Conservation (phyloP, 2,797 vertebrate genomes). For the Toxotes lorentzi region DNA sequence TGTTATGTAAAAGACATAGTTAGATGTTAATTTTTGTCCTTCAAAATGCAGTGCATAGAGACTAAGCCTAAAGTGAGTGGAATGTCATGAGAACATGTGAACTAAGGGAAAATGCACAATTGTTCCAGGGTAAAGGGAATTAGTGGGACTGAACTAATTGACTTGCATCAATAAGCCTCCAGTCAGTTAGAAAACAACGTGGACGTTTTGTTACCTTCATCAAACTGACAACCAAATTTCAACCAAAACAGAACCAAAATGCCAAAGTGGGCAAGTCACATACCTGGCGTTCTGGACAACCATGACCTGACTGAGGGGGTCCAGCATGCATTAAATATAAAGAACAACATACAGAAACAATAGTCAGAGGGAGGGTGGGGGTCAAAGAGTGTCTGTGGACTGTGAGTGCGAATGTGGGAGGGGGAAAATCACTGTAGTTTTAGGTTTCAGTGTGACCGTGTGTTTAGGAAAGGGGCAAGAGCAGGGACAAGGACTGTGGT, state of each 20-base stretch:
- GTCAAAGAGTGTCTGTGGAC: conserved; percentile 60
- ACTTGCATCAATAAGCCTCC: conserved; percentile 36
- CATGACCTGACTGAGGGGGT: conserved; percentile 99
- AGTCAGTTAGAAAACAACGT: conserved; percentile 37
- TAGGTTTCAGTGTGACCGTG: conserved; percentile 22
- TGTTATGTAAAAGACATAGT: conserved; percentile 49
- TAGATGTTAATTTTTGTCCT: conserved; percentile 44
- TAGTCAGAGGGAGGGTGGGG: conserved; percentile 80
- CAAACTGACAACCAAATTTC: conserved; percentile 70
- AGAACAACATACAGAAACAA: conserved; percentile 88
- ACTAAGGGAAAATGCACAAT: conserved; percentile 39
- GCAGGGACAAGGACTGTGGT: conserved; percentile 40
- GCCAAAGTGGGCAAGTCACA: conserved; percentile 83
- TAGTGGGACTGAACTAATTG: conserved; percentile 53
- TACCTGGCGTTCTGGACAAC: conserved; percentile 99
- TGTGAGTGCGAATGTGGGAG: conserved; percentile 46
- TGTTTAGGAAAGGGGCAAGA: conserved; percentile 43
- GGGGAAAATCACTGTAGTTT: conserved; percentile 29
- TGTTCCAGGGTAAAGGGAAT: conserved; percentile 47
- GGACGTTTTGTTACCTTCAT: conserved; percentile 56
- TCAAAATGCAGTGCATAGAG: conserved; percentile 29
- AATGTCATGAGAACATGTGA: conserved; percentile 41
- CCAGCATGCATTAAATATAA: conserved; percentile 89
- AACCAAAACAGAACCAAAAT: conserved; percentile 77
- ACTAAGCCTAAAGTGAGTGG: conserved; percentile 41